Evolutionary conservation across 2,113 vertebrate species (phyloP), one percentile per base, ranked within the genome.

Genomic region (Girardinichthys multiradiatus): DNA sequence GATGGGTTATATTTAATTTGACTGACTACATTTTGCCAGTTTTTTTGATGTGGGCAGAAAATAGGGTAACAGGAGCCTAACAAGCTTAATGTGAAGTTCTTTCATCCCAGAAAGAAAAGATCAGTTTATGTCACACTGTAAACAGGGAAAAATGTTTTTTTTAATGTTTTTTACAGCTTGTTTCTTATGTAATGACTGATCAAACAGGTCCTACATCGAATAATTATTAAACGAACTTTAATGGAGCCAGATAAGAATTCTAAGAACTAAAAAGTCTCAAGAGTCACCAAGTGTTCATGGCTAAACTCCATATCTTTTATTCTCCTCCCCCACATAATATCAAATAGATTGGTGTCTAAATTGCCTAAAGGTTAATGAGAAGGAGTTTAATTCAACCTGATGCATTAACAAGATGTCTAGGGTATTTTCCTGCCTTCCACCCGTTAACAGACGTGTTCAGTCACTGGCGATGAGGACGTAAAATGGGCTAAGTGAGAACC

Each of bases 381-480:
- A 17, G 58, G 69, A 39, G 69, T 64, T 30, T 62, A 42, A 57
- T 64, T 68, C 13, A 2, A 35, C 48, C 29, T 77, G 39, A 72
- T 72, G 51, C 68, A 74, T 69, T 61, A 67, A 28, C 19, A 62
- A 37, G 17, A 62, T 72, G 74, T 77, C 59, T 48, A 62, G 57
- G 68, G 77, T 86, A 70, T 79, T 77, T 86, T 76, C 68, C 83
- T 74, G 69, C 70, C 31, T 70, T 70, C 70, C 39, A 79, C 64
- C 31, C 24, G 62, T n/a, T 70, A n/a, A 66, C 57, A 62, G 37
- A 86, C 58, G 27, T 0, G 45, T 64, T 21, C 29, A 68, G 42
- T 13, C 7, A 8, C 30, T 15, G 45, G 31, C 35, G 12, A 79
- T 51, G 33, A 58, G 79, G 2, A 26, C 17, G 14, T 67, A 72